phyloP scores from a whole-genome alignment of 64 coral and sea anemone species.

The Montipora efflorescens region DNA sequence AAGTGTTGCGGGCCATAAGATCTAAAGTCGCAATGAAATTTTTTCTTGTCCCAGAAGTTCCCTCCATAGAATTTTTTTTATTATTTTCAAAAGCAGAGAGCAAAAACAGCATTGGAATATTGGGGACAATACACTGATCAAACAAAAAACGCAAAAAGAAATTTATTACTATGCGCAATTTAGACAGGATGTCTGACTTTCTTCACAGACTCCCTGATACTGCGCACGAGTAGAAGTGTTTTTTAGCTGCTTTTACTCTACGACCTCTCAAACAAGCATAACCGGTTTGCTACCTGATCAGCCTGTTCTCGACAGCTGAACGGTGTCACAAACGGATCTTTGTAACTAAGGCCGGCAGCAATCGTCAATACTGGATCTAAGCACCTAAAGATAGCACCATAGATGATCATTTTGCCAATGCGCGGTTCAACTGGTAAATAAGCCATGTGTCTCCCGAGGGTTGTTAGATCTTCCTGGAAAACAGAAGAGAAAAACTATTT shows the following conservation, averaged over 20 bases:
- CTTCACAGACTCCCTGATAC: too few species aligned
- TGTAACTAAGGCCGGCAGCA: constrained; percentile 77
- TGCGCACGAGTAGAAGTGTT: too few species aligned
- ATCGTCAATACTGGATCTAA: constrained; percentile 89
- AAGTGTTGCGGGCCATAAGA: neutral
- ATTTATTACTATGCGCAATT: neutral
- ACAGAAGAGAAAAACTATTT: neutral
- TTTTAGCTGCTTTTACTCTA: too few species aligned
- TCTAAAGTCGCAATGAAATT: neutral
- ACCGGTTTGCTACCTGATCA: constrained; percentile 66
- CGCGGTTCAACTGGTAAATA: constrained; percentile 85
- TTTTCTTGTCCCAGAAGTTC: neutral
- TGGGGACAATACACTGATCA: neutral
- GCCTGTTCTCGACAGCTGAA: constrained; percentile 80
- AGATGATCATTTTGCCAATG: constrained; percentile 92
- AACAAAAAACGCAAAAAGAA: neutral
- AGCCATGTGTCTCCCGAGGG: constrained; percentile 78
- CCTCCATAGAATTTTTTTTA: too few species aligned
- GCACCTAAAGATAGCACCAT: constrained; percentile 84
- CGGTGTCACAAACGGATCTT: constrained; percentile 90
- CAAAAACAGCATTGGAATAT: neutral
- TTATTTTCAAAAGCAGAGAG: neutral
- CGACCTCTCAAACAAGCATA: neutral
- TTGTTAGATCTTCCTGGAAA: constrained; percentile 68
- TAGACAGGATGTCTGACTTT: too few species aligned